Evolutionary conservation across 2,888 invertebrate genomes (phyloP).

Genomic region (Mesochorus sp.): DNA sequence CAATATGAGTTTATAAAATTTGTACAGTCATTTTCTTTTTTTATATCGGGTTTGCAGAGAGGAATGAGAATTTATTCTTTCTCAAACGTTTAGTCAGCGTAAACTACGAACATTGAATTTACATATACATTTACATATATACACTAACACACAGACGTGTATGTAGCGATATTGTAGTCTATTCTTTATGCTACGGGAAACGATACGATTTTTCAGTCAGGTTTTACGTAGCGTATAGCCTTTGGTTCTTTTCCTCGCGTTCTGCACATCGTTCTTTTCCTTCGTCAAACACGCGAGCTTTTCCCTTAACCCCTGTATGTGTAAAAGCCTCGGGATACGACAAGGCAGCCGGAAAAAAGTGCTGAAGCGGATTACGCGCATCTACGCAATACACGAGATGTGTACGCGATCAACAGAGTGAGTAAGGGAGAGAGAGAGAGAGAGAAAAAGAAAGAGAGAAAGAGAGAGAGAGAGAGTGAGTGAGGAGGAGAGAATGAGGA

Average conservation of each 20-base stretch:
- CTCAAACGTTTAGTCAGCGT: not conserved
- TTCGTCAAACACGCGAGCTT: constrained; percentile 5
- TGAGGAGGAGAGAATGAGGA: not conserved
- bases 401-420: constrained; percentile 17
- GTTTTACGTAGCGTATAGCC: not conserved
- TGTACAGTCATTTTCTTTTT: no score
- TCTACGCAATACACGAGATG: constrained; percentile 6
- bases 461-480: not conserved
- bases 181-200: constrained; percentile 42
- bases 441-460: not conserved
- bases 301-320: not conserved
- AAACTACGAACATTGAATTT: constrained; percentile 13
- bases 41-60: no score
- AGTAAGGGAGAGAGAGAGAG: not conserved
- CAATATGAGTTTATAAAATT: no score
- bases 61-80: no score
- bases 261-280: not conserved
- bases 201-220: not conserved
- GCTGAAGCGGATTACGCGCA: constrained; percentile 37
- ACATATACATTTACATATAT: constrained; percentile 16
- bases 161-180: not conserved
- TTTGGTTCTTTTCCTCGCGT: not conserved
- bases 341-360: constrained; percentile 45
- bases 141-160: not conserved
- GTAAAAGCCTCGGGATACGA: constrained; percentile 7